Evolutionary conservation across 2,797 vertebrate species (phyloP).

Genomic region (Phataginus tricuspis): DNA sequence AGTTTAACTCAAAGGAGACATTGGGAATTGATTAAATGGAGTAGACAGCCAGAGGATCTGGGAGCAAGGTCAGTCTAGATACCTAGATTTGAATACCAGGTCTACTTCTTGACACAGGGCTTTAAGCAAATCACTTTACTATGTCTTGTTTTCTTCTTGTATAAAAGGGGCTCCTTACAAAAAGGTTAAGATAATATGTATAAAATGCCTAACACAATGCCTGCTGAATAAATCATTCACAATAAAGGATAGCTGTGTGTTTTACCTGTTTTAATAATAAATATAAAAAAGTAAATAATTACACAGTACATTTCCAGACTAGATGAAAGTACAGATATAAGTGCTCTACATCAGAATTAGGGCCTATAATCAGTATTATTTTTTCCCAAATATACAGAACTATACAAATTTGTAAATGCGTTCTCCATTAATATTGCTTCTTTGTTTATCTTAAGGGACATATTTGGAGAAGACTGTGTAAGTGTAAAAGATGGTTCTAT

Average conservation of each 20-base stretch:
- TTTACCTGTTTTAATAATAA: not conserved
- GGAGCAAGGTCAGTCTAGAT: not conserved
- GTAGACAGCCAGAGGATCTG: not conserved
- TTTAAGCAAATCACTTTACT: not conserved
- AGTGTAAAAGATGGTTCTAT: slow-evolving; percentile 88
- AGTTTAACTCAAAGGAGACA: not conserved
- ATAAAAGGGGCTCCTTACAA: not conserved
- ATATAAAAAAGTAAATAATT: not conserved
- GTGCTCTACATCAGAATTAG: not conserved
- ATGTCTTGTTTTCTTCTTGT: not conserved
- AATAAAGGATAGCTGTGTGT: not conserved
- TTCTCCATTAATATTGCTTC: not conserved
- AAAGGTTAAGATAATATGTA: not conserved
- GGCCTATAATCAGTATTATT: not conserved
- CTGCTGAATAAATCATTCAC: not conserved
- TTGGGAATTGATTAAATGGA: not conserved
- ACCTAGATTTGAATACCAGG: not conserved
- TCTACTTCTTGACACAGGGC: accelerated
- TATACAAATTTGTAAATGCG: not conserved
- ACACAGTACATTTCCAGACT: not conserved
- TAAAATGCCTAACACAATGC: not conserved
- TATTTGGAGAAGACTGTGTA: slow-evolving; percentile 96
- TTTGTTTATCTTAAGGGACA: slow-evolving; percentile 89
- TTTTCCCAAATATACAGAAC: not conserved
- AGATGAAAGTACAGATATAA: not conserved